These are phyloP conservation scores for Tetrax tetrax DNA, from an alignment of 2,113 vertebrate species.

Conservation along the genomic window DNA sequence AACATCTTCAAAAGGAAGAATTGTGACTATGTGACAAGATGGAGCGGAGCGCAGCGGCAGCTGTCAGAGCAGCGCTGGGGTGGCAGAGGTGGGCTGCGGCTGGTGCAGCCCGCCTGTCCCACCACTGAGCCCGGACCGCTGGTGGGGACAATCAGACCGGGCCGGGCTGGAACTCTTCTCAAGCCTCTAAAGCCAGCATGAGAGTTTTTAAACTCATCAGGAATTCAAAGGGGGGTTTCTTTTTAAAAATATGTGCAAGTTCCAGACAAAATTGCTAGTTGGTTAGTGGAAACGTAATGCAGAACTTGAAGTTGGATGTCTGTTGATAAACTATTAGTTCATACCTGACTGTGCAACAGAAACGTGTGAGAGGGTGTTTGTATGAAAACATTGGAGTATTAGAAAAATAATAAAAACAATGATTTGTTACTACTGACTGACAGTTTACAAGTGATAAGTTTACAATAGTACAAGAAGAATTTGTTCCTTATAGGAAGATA, in stretches of 20 bases:
- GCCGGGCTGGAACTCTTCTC: not conserved
- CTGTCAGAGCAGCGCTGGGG: not conserved
- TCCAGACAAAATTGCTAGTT: not conserved
- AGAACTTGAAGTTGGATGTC: not conserved
- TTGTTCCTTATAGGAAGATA: not conserved
- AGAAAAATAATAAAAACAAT: not conserved
- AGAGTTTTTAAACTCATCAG: not conserved
- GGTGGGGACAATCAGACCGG: accelerated
- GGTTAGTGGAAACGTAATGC: not conserved
- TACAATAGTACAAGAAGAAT: not conserved
- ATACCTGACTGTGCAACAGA: not conserved
- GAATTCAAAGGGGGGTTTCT: not conserved
- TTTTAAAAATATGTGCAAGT: not conserved
- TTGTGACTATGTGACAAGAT: not conserved
- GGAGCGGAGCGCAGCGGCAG: not conserved
- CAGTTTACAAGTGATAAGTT: not conserved
- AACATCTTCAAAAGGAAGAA: not conserved
- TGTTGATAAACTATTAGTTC: not conserved
- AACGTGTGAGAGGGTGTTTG: not conserved
- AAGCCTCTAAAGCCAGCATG: not conserved
- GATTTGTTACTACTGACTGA: not conserved
- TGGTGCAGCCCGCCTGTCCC: not conserved
- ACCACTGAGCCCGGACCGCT: not conserved
- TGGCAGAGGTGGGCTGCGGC: not conserved
- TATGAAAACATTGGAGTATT: not conserved